A percentile compares a stretch with the other conserved stretches of the same genome.
These are phyloP conservation scores for Balaeniceps rex DNA, from an alignment of 2,113 vertebrate species.

Conservation along the genomic window DNA sequence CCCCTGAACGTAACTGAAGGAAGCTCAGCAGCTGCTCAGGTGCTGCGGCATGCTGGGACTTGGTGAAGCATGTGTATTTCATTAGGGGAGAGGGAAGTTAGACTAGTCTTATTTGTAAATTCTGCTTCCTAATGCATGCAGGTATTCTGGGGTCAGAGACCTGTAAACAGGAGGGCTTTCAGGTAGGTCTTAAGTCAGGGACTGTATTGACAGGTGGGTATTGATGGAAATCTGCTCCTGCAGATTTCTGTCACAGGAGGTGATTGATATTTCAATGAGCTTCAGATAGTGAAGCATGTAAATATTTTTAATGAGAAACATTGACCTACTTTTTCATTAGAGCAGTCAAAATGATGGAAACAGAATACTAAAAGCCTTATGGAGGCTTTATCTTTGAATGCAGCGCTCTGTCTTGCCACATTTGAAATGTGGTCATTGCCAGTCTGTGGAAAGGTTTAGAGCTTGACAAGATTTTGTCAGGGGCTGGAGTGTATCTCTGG, in stretches of 20 bases:
- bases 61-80: neutral
- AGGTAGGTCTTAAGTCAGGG: neutral
- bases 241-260: neutral
- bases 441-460: neutral
- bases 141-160: neutral
- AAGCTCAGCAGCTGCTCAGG: neutral
- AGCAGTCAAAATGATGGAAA: neutral
- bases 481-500: neutral
- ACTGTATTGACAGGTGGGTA: neutral
- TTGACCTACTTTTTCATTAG: neutral
- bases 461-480: neutral
- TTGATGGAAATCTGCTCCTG: neutral
- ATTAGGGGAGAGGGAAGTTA: neutral
- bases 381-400: neutral
- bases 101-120: neutral
- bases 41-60: neutral
- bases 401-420: neutral
- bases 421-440: neutral
- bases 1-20: neutral
- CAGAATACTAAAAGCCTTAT: neutral
- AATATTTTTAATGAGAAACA: neutral
- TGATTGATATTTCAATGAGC: neutral
- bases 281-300: neutral
- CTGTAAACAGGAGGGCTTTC: neutral
- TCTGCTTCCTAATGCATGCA: neutral